A percentile compares a stretch with the other conserved stretches of the same genome.
phyloP scores from a whole-genome alignment of 30 jellyfish, hydroid and myxozoan genomes.

The Chrysaora quinquecirrha region DNA sequence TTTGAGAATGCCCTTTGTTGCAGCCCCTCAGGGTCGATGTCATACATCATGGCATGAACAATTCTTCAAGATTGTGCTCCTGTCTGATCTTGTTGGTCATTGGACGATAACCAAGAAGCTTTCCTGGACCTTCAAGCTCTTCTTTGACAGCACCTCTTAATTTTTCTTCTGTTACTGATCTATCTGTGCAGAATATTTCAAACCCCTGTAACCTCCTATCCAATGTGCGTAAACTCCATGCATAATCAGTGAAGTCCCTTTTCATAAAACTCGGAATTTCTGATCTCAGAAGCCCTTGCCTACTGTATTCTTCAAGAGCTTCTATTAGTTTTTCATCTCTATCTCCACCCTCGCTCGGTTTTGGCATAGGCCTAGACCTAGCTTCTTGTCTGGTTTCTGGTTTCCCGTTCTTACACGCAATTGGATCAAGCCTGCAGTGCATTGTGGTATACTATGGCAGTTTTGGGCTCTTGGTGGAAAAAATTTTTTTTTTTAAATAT shows the following conservation, averaged over 20 bases:
- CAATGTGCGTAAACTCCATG: no score
- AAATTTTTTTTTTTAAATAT: background rate
- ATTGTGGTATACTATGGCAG: constrained; percentile 22
- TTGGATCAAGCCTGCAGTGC: constrained; percentile 23
- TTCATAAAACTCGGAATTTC: no score
- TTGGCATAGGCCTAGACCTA: background rate
- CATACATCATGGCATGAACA: constrained; percentile 44
- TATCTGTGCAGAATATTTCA: constrained; percentile 23
- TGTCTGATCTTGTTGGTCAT: constrained; percentile 43
- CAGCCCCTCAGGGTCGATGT: constrained; percentile 26
- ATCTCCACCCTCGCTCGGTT: background rate
- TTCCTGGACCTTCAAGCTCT: constrained; percentile 67
- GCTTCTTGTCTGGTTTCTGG: constrained; percentile 1
- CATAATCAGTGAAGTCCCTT: no score
- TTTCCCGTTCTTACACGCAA: background rate
- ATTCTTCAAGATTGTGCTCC: constrained; percentile 17
- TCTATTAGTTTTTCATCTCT: background rate
- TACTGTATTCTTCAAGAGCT: constrained; percentile 1
- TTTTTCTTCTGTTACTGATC: constrained; percentile 7
- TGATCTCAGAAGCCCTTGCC: constrained; percentile 15
- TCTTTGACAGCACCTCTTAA: constrained; percentile 20
- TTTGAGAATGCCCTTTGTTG: background rate
- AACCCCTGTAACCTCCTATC: constrained; percentile 42
- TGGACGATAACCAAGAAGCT: constrained; percentile 59
- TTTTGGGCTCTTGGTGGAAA: constrained; percentile 12